A percentile compares a stretch with the other conserved stretches of the same genome.
phyloP scores from a whole-genome alignment of 2,113 vertebrate species.

The Cichladusa arquata region DNA sequence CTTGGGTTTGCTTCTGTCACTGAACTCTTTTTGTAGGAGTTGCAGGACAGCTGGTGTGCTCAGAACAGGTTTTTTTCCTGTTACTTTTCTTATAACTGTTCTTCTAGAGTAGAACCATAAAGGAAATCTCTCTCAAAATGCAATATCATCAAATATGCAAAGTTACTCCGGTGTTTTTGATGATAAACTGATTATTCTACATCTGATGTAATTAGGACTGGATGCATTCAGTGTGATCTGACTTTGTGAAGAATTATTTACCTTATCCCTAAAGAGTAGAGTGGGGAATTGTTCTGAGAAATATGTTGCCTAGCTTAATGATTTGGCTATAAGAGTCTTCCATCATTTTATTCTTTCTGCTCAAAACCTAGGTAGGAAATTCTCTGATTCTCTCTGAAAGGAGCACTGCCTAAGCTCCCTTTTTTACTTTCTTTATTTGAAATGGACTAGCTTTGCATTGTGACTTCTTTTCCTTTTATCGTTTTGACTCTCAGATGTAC shows the following conservation, averaged over 20 bases:
- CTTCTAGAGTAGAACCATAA: not conserved
- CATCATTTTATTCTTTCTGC: not conserved
- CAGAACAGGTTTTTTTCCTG: not conserved
- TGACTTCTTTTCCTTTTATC: not conserved
- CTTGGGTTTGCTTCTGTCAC: not conserved
- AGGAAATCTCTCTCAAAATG: not conserved
- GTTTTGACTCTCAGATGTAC: not conserved
- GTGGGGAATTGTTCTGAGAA: not conserved
- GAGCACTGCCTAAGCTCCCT: not conserved
- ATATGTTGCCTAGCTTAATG: not conserved
- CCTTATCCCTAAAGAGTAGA: not conserved
- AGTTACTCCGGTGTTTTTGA: not conserved
- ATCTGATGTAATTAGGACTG: not conserved
- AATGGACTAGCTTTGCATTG: not conserved
- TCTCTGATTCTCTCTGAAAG: not conserved
- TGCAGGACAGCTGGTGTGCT: not conserved
- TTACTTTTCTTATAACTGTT: not conserved
- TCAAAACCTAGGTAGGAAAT: not conserved
- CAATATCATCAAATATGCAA: not conserved
- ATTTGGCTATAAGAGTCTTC: not conserved
- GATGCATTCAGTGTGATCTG: not conserved
- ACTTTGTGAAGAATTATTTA: not conserved
- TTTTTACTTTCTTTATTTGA: not conserved
- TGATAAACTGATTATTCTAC: not conserved
- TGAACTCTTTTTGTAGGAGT: not conserved